phyloP scores from a whole-genome alignment of 2,797 vertebrate species.

The Hybognathus amarus region DNA sequence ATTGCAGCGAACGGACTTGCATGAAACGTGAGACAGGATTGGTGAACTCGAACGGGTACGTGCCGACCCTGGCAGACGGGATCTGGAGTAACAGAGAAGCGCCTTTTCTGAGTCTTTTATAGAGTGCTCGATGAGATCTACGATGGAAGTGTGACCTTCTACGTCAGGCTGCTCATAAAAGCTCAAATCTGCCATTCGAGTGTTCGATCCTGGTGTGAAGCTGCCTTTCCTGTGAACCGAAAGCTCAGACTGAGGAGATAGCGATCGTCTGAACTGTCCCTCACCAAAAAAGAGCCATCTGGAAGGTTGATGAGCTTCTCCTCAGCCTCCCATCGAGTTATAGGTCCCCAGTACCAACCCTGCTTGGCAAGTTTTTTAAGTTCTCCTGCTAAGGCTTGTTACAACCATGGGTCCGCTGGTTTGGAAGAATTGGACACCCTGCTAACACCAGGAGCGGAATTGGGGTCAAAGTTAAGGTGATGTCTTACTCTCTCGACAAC shows the following conservation, averaged over 20 bases:
- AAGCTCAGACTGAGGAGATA: conserved; percentile 98
- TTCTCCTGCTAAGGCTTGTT: conserved; percentile 96
- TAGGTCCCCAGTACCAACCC: conserved; percentile 99
- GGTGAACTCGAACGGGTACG: conserved; percentile 95
- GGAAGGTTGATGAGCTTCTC: conserved; percentile 93
- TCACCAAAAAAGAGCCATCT: conserved; percentile 94
- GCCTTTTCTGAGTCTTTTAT: conserved; percentile 98
- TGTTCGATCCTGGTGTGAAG: conserved; percentile 98
- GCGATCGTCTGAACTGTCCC: conserved; percentile 97
- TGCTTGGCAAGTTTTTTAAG: conserved; percentile 96
- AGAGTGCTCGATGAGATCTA: conserved; percentile 96
- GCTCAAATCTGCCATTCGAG: conserved; percentile 98
- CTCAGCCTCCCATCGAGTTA: conserved; percentile 98
- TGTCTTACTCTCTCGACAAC: conserved; percentile 91
- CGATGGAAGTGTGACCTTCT: conserved; percentile 97
- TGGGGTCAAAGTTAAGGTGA: conserved; percentile 96
- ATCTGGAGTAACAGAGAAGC: conserved; percentile 98
- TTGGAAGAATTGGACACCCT: conserved; percentile 96
- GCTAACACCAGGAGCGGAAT: conserved; percentile 92
- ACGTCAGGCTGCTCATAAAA: conserved; percentile 99
- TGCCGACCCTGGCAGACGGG: conserved; percentile 95
- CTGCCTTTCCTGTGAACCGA: conserved; percentile 95
- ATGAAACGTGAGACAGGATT: conserved; percentile 97
- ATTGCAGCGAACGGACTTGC: conserved; percentile 98
- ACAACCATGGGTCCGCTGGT: conserved; percentile 93